Percentiles rank a stretch among this genome's conserved stretches.
Conservation (phyloP, 2,888 invertebrate species). For the Cosmia pyralina region DNA sequence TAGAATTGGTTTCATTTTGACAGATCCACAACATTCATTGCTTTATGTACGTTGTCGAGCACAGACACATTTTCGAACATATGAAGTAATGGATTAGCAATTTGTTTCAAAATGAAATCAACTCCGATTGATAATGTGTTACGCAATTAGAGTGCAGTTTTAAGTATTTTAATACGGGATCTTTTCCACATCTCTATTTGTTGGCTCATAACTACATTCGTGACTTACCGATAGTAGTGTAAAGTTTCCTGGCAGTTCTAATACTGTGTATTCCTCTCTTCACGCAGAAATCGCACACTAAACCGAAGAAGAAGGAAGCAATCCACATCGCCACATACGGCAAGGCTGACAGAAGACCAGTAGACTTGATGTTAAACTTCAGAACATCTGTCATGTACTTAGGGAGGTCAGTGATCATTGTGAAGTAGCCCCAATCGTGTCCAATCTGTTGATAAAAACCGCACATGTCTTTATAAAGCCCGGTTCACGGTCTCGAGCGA, state of each 20-base stretch:
- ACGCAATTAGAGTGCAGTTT: too few relatives aligned
- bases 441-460: slow-evolving; percentile 86
- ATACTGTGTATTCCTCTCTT: slow-evolving; percentile 89
- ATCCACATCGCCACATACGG: slow-evolving; percentile 93
- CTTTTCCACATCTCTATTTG: background rate
- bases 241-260: slow-evolving; percentile 91
- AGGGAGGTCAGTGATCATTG: slow-evolving; percentile 93
- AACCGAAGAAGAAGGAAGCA: slow-evolving; percentile 91
- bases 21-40: too few relatives aligned
- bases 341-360: slow-evolving; percentile 91
- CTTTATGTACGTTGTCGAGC: too few relatives aligned
- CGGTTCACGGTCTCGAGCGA: background rate
- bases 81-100: too few relatives aligned
- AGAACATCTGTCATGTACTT: slow-evolving; percentile 93
- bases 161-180: background rate
- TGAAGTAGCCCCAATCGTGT: slow-evolving; percentile 93
- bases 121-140: too few relatives aligned
- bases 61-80: too few relatives aligned
- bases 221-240: slow-evolving; percentile 92
- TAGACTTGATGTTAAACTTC: slow-evolving; percentile 91
- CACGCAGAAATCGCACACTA: slow-evolving; percentile 92
- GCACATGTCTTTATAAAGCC: slow-evolving; percentile 6
- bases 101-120: too few relatives aligned
- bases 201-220: background rate
- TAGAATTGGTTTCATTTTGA: too few relatives aligned